Conservation (phyloP, 2,113 vertebrate genomes). For the Pseudopipra pipra region DNA sequence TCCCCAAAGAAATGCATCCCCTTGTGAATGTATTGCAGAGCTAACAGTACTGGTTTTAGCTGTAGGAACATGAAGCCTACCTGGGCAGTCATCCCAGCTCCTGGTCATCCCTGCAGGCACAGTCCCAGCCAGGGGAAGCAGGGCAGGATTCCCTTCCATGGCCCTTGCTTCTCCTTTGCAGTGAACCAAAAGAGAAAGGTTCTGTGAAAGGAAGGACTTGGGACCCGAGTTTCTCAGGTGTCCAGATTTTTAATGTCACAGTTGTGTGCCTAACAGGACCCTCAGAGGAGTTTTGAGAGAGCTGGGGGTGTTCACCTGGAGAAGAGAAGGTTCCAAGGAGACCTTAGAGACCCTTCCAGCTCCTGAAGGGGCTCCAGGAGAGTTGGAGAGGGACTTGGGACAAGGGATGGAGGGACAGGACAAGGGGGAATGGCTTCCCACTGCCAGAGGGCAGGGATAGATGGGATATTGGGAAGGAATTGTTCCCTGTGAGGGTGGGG, state of each 20-base stretch:
- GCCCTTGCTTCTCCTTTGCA: background rate
- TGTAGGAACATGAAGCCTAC: background rate
- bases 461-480: background rate
- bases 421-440: background rate
- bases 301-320: background rate
- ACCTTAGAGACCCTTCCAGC: rapidly evolving
- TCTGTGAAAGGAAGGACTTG: background rate
- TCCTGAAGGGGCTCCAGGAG: background rate
- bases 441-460: rapidly evolving
- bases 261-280: rapidly evolving
- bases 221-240: rapidly evolving
- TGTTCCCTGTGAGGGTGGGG: background rate
- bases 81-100: background rate
- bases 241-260: background rate
- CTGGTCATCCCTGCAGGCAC: background rate
- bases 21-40: background rate
- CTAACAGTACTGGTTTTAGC: background rate
- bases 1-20: background rate
- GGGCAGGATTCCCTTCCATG: background rate
- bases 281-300: background rate
- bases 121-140: background rate
- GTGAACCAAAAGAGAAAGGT: background rate
- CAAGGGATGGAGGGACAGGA: background rate
- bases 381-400: background rate
- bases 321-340: background rate